phyloP scores from a whole-genome alignment of 64 coral and sea anemone genomes.

The Dendronephthya gigantea region DNA sequence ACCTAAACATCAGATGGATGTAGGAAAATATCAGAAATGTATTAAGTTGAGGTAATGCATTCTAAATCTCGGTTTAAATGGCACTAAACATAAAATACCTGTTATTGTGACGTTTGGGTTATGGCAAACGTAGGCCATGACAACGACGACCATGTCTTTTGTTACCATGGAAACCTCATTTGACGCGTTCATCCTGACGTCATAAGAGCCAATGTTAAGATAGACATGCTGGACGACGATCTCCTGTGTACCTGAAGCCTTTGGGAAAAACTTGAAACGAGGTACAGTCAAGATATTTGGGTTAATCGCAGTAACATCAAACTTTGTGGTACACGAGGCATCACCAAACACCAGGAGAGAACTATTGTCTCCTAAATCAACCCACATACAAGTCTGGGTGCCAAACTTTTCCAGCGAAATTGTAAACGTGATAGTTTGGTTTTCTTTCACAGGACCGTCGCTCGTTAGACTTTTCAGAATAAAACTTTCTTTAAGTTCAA shows the following conservation, averaged over 20 bases:
- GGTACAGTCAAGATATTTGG: too few species aligned
- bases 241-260: not conserved
- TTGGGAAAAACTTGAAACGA: not conserved
- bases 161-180: slow-evolving; percentile 43
- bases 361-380: slow-evolving; percentile 40
- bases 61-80: too few species aligned
- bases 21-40: too few species aligned
- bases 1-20: too few species aligned
- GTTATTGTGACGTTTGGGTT: slow-evolving; percentile 39
- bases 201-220: slow-evolving; percentile 13
- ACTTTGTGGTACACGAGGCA: not conserved
- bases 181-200: slow-evolving; percentile 40
- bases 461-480: not conserved
- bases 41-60: too few species aligned
- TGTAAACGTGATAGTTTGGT: slow-evolving; percentile 9
- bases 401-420: slow-evolving; percentile 42
- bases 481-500: slow-evolving; percentile 40
- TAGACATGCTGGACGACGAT: slow-evolving; percentile 26
- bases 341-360: slow-evolving; percentile 27
- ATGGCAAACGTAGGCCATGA: not conserved
- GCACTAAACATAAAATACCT: too few species aligned
- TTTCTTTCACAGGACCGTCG: slow-evolving; percentile 46
- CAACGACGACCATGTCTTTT: slow-evolving; percentile 18
- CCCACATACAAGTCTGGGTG: slow-evolving; percentile 31
- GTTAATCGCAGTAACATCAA: too few species aligned